A percentile compares a stretch with the other conserved stretches of the same genome.
These are phyloP conservation scores for Drosophila ambigua DNA, from an alignment of 1,140 invertebrate species.

Conservation along the genomic window DNA sequence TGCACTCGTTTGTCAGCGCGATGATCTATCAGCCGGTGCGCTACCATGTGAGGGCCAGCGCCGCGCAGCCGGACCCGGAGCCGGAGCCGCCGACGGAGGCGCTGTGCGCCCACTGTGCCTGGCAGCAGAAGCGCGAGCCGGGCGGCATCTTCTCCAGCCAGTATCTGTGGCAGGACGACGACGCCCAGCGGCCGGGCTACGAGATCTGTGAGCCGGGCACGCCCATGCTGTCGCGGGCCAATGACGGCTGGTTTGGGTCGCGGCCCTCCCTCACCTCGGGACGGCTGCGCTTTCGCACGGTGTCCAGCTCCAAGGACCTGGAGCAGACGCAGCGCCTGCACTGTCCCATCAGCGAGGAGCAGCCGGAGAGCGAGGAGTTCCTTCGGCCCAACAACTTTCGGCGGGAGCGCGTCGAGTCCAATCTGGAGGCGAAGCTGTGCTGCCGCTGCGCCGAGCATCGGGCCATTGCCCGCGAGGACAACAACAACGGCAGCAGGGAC, in stretches of 20 bases:
- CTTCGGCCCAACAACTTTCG: slow-evolving; percentile 75
- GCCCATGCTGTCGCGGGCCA: slow-evolving; percentile 87
- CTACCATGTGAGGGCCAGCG: slow-evolving; percentile 84
- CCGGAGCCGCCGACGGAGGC: slow-evolving; percentile 15
- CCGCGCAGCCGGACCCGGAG: neutral
- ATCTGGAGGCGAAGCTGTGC: slow-evolving; percentile 43
- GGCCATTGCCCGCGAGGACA: slow-evolving; percentile 22
- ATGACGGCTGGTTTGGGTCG: slow-evolving; percentile 87
- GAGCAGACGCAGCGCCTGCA: slow-evolving; percentile 62
- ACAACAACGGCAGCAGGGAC: slow-evolving; percentile 20
- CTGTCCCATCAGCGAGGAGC: slow-evolving; percentile 59
- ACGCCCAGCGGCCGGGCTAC: slow-evolving; percentile 86
- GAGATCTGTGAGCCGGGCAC: slow-evolving; percentile 87
- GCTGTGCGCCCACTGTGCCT: slow-evolving; percentile 75
- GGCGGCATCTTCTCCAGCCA: slow-evolving; percentile 86
- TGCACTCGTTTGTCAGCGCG: slow-evolving; percentile 86
- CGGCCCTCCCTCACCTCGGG: slow-evolving; percentile 71
- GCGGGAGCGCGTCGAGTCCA: slow-evolving; percentile 66
- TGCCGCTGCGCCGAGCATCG: slow-evolving; percentile 69
- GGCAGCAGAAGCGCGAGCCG: slow-evolving; percentile 75
- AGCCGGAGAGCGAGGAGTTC: slow-evolving; percentile 38
- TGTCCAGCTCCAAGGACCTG: slow-evolving; percentile 76
- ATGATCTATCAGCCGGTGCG: slow-evolving; percentile 87
- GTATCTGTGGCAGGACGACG: slow-evolving; percentile 88
- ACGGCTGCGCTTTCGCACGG: slow-evolving; percentile 64